Conservation (phyloP, 2,888 invertebrate genomes). For the Terebella lapidaria region DNA sequence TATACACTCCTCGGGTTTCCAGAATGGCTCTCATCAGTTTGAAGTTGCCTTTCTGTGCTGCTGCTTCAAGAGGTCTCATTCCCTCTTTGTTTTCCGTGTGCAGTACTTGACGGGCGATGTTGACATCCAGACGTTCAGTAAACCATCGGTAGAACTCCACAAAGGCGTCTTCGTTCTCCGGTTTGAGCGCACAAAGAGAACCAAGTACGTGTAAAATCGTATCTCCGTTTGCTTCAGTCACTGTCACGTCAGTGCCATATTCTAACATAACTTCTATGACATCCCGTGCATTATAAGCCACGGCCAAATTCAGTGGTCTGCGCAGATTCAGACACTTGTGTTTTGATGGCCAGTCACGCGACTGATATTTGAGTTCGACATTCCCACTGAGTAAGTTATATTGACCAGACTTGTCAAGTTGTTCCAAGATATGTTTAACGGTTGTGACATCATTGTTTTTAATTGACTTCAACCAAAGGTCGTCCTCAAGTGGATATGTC, state of each 20-base stretch:
- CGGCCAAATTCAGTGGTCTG: not conserved
- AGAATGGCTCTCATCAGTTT: constrained; percentile 1
- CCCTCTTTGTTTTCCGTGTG: not conserved
- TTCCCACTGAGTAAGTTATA: no score
- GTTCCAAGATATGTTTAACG: no score
- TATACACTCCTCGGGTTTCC: constrained; percentile 1
- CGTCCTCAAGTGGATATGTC: no score
- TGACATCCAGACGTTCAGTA: not conserved
- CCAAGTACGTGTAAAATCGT: not conserved
- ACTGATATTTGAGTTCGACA: no score
- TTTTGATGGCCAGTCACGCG: no score
- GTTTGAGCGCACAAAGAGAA: not conserved
- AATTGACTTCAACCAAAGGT: no score
- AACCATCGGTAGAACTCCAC: not conserved
- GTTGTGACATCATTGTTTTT: no score
- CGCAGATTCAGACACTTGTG: no score
- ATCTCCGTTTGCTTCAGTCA: not conserved
- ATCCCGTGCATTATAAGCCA: not conserved
- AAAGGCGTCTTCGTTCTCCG: constrained; percentile 1
- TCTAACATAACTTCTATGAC: constrained; percentile 1
- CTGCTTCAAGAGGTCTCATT: constrained; percentile 3
- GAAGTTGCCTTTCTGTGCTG: not conserved
- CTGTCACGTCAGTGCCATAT: not conserved
- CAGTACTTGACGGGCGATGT: not conserved
- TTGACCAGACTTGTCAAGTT: no score